Evolutionary conservation across 2,888 invertebrate species (phyloP), one percentile per base, ranked within the genome.

Genomic region (Uloborus plumipes): DNA sequence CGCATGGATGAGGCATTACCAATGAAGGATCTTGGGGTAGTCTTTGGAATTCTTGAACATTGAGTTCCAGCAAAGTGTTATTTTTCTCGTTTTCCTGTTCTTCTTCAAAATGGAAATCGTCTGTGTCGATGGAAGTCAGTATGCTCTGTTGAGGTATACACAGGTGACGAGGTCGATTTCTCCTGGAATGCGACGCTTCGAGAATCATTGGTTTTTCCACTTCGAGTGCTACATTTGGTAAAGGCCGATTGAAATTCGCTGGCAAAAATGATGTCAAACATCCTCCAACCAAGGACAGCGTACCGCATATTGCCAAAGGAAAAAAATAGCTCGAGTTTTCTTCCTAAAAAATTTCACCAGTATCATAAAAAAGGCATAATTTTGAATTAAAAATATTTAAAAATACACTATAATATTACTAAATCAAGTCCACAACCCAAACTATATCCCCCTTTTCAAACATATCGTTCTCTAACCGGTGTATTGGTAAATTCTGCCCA

Each of bases 171-270:
- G 31, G 20, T 39, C 58, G 31, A 1, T 22, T n/a, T n/a, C 69
- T 59, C 4, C 73, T n/a, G 11, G 50, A n/a, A 0, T 53, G 55
- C 4, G 66, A 71, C 39, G 53, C 62, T 15, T 72, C 72, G 0
- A 83, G 62, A 20, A 73, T 69, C 15, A 83, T 18, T 1, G 72
- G 67, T 26, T 85, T 76, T 65, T 85, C 85, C 11, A 80, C 77
- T 65, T 86, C 86, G 1, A 81, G 53, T 4, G 84, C 59, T 9
- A 85, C 83, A 39, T 85, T 85, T 0, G 86, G 86, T 13, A 86
- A 78, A 7, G 86, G 85, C n/a, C 84, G 76, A 15, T 83, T 78
- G 31, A 62, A 71, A 59, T 82, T 74, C 15, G 66, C 31, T 0
- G 86, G 85, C 9, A 85, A 70, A n/a, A 85, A 80, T 16, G 81